These are phyloP conservation scores for Zosterops hypoxanthus DNA, from an alignment of 2,113 vertebrate species.

Conservation along the genomic window DNA sequence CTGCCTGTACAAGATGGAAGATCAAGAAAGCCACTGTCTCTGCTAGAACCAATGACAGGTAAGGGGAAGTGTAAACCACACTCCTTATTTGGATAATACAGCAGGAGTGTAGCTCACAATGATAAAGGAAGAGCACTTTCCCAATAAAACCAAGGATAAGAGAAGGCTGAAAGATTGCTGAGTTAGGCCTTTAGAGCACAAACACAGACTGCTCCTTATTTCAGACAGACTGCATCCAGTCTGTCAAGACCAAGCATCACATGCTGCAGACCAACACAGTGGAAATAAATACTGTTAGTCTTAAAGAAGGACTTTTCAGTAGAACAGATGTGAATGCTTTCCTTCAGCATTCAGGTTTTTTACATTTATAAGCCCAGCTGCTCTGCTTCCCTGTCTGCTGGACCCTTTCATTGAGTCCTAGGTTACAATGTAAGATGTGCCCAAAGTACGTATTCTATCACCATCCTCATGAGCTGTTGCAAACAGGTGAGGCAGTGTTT, in stretches of 20 bases:
- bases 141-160: neutral
- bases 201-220: neutral
- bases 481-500: too few relatives aligned
- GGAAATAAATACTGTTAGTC: neutral
- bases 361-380: neutral
- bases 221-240: neutral
- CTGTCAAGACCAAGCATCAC: neutral
- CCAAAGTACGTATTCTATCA: too few relatives aligned
- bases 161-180: neutral
- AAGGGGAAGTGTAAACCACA: neutral
- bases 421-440: too few relatives aligned
- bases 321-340: neutral
- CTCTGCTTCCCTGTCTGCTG: neutral
- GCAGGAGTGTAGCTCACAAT: accelerated
- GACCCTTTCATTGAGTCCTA: neutral
- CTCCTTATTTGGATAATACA: neutral
- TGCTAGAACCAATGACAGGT: neutral
- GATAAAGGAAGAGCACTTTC: neutral
- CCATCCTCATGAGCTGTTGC: too few relatives aligned
- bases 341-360: neutral
- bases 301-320: neutral
- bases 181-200: neutral
- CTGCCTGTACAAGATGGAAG: neutral
- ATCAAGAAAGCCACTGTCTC: neutral
- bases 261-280: neutral